Evolutionary conservation across 92 coral and sea anemone species (phyloP).

Genomic region (Parazoanthus swiftii): DNA sequence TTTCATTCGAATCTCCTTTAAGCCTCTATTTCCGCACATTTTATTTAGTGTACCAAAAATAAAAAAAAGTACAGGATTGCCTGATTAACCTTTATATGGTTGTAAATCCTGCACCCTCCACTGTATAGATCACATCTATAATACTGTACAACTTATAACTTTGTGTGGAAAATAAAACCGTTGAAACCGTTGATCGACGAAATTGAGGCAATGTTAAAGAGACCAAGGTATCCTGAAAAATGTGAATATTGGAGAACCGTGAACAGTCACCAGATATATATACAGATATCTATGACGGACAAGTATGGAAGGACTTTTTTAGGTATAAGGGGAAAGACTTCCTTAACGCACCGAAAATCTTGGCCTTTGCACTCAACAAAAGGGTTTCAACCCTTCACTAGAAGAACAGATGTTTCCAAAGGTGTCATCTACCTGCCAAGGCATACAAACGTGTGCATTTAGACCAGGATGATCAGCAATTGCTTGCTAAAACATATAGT

Average conservation of each 20-base stretch:
- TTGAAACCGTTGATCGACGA: neutral
- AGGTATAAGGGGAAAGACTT: neutral
- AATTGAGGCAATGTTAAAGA: neutral
- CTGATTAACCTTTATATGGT: too few relatives aligned
- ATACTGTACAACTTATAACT: too few relatives aligned
- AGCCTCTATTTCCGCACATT: too few relatives aligned
- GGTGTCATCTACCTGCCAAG: slow-evolving; percentile 26
- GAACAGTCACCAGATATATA: neutral
- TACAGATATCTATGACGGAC: neutral
- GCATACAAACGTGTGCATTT: slow-evolving; percentile 40
- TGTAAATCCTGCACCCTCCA: too few relatives aligned
- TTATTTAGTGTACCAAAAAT: too few relatives aligned
- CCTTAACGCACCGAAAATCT: neutral
- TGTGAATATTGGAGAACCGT: neutral
- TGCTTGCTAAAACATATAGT: slow-evolving; percentile 6
- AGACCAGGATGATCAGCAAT: slow-evolving; percentile 39
- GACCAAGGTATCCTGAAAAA: neutral
- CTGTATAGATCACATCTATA: too few relatives aligned
- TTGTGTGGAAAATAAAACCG: too few relatives aligned
- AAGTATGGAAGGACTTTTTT: neutral
- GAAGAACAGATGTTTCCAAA: slow-evolving; percentile 7
- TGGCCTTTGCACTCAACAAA: slow-evolving; percentile 10
- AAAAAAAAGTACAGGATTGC: too few relatives aligned
- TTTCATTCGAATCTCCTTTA: too few relatives aligned
- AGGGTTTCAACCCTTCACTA: slow-evolving; percentile 2